Evolutionary conservation across 2,113 vertebrate genomes (phyloP).

Genomic region (Pedetes capensis): DNA sequence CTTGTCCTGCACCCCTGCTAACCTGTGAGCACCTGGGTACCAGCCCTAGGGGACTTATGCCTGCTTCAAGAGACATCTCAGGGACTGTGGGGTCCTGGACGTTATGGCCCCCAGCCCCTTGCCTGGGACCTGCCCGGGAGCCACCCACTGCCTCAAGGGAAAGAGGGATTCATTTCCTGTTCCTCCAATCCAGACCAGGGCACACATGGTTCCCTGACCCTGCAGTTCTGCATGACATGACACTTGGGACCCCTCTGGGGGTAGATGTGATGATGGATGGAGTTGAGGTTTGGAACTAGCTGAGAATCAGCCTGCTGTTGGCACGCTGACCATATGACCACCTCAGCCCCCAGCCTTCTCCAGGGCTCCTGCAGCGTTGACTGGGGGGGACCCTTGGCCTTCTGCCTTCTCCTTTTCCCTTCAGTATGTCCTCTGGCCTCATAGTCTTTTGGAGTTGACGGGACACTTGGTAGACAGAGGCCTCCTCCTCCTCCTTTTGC

Average conservation of each 20-base stretch:
- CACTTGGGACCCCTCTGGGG: neutral
- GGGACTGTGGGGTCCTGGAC: neutral
- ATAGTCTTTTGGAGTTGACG: neutral
- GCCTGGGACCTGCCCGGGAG: neutral
- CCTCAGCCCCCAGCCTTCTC: neutral
- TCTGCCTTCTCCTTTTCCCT: neutral
- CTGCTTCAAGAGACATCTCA: neutral
- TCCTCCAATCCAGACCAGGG: neutral
- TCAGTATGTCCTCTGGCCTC: neutral
- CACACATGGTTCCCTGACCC: too few relatives aligned
- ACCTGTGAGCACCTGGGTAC: neutral
- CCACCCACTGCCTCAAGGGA: accelerated
- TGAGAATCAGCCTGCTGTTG: neutral
- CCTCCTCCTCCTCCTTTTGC: neutral
- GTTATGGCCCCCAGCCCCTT: too few relatives aligned
- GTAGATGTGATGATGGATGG: neutral
- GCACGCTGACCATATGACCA: accelerated
- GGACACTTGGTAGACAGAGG: neutral
- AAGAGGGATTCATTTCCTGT: neutral
- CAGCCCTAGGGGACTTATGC: too few relatives aligned
- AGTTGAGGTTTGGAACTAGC: neutral
- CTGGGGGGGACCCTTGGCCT: neutral
- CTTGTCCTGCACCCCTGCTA: neutral
- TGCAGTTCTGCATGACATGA: neutral
- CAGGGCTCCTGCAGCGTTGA: neutral